Evolutionary conservation across 2,797 vertebrate genomes (phyloP).

Genomic region (Merluccius polli): DNA sequence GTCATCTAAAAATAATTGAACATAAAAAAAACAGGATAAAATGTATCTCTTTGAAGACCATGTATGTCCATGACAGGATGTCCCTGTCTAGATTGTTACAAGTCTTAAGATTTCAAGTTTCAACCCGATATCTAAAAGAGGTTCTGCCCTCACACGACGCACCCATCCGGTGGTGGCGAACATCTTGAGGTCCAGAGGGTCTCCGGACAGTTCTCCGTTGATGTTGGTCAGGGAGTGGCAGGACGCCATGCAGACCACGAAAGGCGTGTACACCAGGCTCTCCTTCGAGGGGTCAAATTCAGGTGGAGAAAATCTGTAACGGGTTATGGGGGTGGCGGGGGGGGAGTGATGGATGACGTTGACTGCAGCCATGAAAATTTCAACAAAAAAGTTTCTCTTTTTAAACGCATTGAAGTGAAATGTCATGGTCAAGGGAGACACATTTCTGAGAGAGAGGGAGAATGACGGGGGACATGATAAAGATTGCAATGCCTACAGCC

Average conservation of each 20-base stretch:
- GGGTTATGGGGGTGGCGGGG: not conserved
- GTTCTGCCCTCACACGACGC: constrained; percentile 13
- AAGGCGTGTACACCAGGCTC: constrained; percentile 78
- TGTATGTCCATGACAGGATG: not conserved
- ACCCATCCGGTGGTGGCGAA: constrained; percentile 96
- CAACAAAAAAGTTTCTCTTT: not conserved
- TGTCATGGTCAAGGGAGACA: not conserved
- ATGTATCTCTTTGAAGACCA: too few relatives aligned
- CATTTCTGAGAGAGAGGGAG: not conserved
- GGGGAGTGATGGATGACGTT: not conserved
- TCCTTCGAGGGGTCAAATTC: constrained; percentile 78
- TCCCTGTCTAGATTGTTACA: not conserved
- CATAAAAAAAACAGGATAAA: too few relatives aligned
- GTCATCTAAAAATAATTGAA: too few relatives aligned
- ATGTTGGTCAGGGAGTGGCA: constrained; percentile 98
- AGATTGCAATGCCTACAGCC: not conserved
- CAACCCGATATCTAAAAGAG: not conserved
- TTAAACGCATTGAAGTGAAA: not conserved
- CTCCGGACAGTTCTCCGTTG: constrained; percentile 91
- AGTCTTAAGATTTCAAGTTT: not conserved
- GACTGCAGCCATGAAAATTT: too few relatives aligned
- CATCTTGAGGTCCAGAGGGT: constrained; percentile 97
- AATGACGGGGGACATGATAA: not conserved
- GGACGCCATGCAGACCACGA: constrained; percentile 92
- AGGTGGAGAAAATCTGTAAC: constrained; percentile 80